Base-by-base conservation (phyloP, 2,888 invertebrate genomes). In the Clistopyga incitator region DNA sequence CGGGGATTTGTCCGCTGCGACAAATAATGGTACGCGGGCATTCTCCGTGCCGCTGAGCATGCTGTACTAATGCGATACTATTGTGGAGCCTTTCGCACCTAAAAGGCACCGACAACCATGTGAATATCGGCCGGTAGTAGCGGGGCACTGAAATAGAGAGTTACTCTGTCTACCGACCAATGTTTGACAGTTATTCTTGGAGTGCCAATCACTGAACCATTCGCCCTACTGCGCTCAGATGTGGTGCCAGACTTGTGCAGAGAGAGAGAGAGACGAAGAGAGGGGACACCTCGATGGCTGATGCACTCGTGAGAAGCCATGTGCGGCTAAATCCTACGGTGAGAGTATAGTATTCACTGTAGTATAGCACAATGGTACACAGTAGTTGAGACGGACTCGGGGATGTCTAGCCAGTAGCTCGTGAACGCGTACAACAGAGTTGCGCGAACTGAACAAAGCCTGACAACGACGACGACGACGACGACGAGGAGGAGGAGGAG, bases 371-470 rank as follows among this genome's bases (percentile, higher is more conserved):
- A 83, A 79, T 76, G 61, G 78, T 71, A 45, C 59, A 79, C 70
- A 50, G 75, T 82, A 79, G 82, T 78, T 78, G 82, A 82, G 78
- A 82, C 78, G 74, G 64, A 82, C 61, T 70, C 50, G 59, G 75
- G 71, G 68, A 56, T 76, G 79, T 82, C 78, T 82, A 65, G 75
- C 65, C 61, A 54, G 47, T 47, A 78, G 54, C 78, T 64, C 76
- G 56, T 56, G 78, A 76, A 68, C 75, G 76, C 65, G 75, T 78
- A 56, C 75, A 74, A 78, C 78, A 74, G 38, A 67, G 82, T 82
- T 75, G 75, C 64, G 71, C 61, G 61, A 71, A 71, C 71, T 54
- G 82, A 83, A 83, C 82, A 83, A 83, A 83, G 82, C 79, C 71
- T 75, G 70, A 74, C 71, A 82, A 78, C 68, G 80, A 75, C 75